Evolutionary conservation across 1,140 invertebrate species (phyloP), one percentile per base, ranked within the genome.

Genomic region (Ips typographus): DNA sequence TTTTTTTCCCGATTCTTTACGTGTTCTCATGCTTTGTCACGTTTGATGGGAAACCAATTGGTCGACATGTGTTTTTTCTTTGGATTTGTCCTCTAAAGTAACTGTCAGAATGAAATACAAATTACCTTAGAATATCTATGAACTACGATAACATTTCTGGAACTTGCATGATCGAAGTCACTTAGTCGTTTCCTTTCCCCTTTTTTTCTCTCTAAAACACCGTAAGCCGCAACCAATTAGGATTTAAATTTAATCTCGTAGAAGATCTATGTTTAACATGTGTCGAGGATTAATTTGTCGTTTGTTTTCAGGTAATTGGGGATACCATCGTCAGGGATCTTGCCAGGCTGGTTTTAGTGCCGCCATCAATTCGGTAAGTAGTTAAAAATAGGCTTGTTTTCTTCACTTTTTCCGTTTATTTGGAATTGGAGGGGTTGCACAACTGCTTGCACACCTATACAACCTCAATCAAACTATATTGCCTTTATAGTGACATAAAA

Each of bases 331-430:
- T 76, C 94, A 96, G 78, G 96, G 96, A 59, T 94, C 89, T 71
- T 98, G 96, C 83, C 95, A 98, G 82, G 94, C 95, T 73, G 95
- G 96, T 72, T 89, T 97, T 76, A 92, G 92, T 74, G 94, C 92
- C 40, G 88, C 91, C 49, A 82, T 97, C 55, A 89, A 93, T 49
- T 88, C 89, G 86, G 94, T 96, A 88, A 89, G 87, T 82, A 70
- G 7, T 37, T 49, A 59, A 59, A 59, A 59, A 42, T 42, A 59
- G 37, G 57, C 42, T 22, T 22, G 22, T 22, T 22, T 22, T 22
- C 22, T 22, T 22, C 22, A 22, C 22, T 22, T 22, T 22, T 22
- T 22, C 22, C 22, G 22, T 22, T 22, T 22, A 22, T 22, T n/a
- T n/a, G n/a, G n/a, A n/a, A n/a, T n/a, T n/a, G n/a, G n/a, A n/a